phyloP scores from a whole-genome alignment of 2,888 invertebrate species.

The Ceramica pisi region DNA sequence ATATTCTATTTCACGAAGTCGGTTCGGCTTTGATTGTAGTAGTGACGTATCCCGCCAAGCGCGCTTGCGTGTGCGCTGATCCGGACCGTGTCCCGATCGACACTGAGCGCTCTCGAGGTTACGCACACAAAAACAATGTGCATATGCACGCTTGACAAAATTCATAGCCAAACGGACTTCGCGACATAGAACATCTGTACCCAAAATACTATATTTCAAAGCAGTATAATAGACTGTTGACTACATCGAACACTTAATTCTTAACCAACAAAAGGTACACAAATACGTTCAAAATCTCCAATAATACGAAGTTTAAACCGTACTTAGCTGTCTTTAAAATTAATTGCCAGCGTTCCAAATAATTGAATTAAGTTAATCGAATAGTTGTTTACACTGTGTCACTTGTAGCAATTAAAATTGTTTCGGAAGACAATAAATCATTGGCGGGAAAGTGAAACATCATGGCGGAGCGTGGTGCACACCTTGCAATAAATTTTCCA shows the following conservation, averaged over 20 bases:
- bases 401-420: slow-evolving; percentile 90
- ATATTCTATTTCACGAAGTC: too few relatives aligned
- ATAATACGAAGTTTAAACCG: slow-evolving; percentile 68
- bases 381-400: slow-evolving; percentile 91
- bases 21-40: too few relatives aligned
- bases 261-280: slow-evolving; percentile 59
- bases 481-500: slow-evolving; percentile 90
- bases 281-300: slow-evolving; percentile 66
- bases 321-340: slow-evolving; percentile 83
- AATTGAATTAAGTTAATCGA: slow-evolving; percentile 90
- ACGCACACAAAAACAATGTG: too few relatives aligned
- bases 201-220: not conserved
- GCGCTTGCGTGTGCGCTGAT: too few relatives aligned
- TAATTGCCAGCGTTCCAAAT: slow-evolving; percentile 83
- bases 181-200: too few relatives aligned
- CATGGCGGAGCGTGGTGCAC: slow-evolving; percentile 83
- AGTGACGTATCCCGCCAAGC: too few relatives aligned
- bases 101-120: too few relatives aligned
- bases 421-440: slow-evolving; percentile 89
- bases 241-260: slow-evolving; percentile 31
- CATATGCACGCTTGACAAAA: too few relatives aligned
- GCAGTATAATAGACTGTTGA: not conserved
- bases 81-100: too few relatives aligned
- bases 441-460: slow-evolving; percentile 90
- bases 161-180: too few relatives aligned